Evolutionary conservation across 2,888 invertebrate genomes (phyloP).

Genomic region (Lissonota sp.): DNA sequence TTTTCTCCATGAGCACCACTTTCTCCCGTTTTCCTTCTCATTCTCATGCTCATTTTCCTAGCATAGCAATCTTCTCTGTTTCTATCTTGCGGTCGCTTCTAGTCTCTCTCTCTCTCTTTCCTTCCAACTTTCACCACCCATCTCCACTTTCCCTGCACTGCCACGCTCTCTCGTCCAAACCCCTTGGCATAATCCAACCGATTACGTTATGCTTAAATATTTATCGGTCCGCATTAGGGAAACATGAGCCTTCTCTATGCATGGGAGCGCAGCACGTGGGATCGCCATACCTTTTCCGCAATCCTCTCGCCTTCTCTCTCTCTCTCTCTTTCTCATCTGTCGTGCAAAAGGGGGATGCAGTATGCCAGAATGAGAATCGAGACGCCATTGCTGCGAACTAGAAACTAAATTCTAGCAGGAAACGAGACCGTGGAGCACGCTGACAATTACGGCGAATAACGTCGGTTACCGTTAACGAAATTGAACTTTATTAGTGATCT

Average conservation of each 20-base stretch:
- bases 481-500: slow-evolving; percentile 69
- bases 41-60: slow-evolving; percentile 62
- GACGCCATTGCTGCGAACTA: slow-evolving; percentile 69
- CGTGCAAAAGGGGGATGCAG: slow-evolving; percentile 43
- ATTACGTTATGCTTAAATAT: slow-evolving; percentile 83
- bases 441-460: slow-evolving; percentile 78
- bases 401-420: slow-evolving; percentile 79
- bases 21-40: slow-evolving; percentile 57
- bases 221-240: slow-evolving; percentile 82
- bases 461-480: slow-evolving; percentile 76
- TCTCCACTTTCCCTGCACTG: slow-evolving; percentile 8
- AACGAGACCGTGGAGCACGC: slow-evolving; percentile 79
- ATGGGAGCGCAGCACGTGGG: slow-evolving; percentile 82
- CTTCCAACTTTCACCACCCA: slow-evolving; percentile 14
- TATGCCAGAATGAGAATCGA: slow-evolving; percentile 38
- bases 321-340: slow-evolving; percentile 37
- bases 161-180: slow-evolving; percentile 12
- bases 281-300: slow-evolving; percentile 73
- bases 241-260: slow-evolving; percentile 82
- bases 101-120: slow-evolving; percentile 23
- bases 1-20: slow-evolving; percentile 47
- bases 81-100: slow-evolving; percentile 57
- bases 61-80: slow-evolving; percentile 52
- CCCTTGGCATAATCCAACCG: slow-evolving; percentile 78
- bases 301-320: slow-evolving; percentile 66